Evolutionary conservation across 2,113 vertebrate species (phyloP).

Genomic region (Pheucticus melanocephalus): DNA sequence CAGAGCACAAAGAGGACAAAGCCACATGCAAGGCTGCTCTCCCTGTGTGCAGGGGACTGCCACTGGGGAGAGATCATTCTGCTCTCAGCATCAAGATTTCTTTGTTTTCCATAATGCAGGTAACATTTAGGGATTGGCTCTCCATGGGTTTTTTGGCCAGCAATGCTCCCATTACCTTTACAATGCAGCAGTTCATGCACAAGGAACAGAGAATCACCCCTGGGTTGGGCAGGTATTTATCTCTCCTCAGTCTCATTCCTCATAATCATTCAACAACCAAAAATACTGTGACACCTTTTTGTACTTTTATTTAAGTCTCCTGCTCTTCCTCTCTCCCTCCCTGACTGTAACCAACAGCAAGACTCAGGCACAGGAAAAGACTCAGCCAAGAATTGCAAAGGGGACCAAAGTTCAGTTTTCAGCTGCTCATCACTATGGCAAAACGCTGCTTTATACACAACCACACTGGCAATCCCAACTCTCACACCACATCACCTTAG

Average conservation of each 20-base stretch:
- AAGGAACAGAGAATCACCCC: background rate
- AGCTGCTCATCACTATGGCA: background rate
- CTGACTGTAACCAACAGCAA: background rate
- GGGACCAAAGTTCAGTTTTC: background rate
- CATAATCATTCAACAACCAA: background rate
- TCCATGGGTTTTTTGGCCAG: background rate
- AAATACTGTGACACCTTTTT: background rate
- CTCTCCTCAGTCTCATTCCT: background rate
- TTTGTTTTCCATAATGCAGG: background rate
- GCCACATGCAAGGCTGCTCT: fast-evolving
- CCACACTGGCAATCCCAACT: background rate
- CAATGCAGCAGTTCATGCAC: background rate
- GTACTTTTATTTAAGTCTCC: background rate
- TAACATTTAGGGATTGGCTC: background rate
- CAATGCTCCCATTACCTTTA: background rate
- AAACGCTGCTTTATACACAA: background rate
- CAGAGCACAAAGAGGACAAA: background rate
- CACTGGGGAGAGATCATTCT: background rate
- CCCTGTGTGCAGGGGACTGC: background rate
- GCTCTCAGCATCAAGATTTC: background rate
- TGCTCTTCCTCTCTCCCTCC: background rate
- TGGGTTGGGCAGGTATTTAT: background rate
- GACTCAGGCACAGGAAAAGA: background rate
- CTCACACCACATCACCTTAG: background rate
- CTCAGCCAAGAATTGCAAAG: background rate